Evolutionary conservation across 2,888 invertebrate species (phyloP).

Genomic region (Dichetophora obliterata): DNA sequence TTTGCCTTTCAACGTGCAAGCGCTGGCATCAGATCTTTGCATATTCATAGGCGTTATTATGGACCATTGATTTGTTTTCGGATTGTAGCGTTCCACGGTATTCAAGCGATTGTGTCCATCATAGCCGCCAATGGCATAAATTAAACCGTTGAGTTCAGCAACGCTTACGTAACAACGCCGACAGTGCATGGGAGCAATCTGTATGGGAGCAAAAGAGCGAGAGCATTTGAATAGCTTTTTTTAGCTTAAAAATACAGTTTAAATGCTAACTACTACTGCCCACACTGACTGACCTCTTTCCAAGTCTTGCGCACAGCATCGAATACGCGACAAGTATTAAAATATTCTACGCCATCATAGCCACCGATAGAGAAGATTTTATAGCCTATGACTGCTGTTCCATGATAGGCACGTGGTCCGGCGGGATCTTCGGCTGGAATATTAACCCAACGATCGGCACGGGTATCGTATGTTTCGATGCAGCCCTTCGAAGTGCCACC

Average conservation of each 20-base stretch:
- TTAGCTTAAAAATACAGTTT: neutral
- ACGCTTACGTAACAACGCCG: slow-evolving; percentile 90
- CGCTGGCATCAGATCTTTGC: slow-evolving; percentile 91
- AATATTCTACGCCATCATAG: slow-evolving; percentile 86
- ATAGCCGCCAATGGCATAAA: slow-evolving; percentile 91
- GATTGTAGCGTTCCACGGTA: slow-evolving; percentile 88
- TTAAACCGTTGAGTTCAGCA: slow-evolving; percentile 80
- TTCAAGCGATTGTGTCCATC: slow-evolving; percentile 89
- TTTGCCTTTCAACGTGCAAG: slow-evolving; percentile 84
- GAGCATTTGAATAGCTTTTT: neutral
- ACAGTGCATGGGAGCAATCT: slow-evolving; percentile 90
- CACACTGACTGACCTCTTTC: slow-evolving; percentile 75
- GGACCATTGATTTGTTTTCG: slow-evolving; percentile 88
- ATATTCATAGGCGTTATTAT: slow-evolving; percentile 89
- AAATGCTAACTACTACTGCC: neutral
- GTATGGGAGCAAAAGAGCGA: neutral
- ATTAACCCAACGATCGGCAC: slow-evolving; percentile 88
- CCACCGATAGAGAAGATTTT: slow-evolving; percentile 93
- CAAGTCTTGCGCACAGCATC: slow-evolving; percentile 87
- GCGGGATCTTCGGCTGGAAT: slow-evolving; percentile 80
- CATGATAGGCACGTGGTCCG: slow-evolving; percentile 92
- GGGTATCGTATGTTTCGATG: slow-evolving; percentile 90
- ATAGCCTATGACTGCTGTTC: slow-evolving; percentile 88
- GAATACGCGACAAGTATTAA: slow-evolving; percentile 89
- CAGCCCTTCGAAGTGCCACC: slow-evolving; percentile 73